Base-by-base conservation (phyloP, 2,888 invertebrate species). In the Ganaspis brasiliensis region DNA sequence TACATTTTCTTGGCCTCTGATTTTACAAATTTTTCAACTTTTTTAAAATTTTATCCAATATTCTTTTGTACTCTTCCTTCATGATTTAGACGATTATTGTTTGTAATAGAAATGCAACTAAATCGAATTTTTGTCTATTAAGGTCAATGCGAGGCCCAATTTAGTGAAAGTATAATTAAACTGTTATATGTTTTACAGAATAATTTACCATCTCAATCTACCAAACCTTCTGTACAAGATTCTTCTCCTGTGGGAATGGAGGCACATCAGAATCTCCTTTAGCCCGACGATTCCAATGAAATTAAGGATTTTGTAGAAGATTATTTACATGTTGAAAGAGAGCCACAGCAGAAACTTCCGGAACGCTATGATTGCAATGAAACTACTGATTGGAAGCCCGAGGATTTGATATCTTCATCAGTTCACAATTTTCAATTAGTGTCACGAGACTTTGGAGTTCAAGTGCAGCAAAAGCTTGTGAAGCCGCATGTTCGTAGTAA, bases 401-500 rank as follows among this genome's bases (percentile, higher is more conserved):
- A 40, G 1, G 4, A 40, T 40, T 40, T 9, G 1, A 40, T 8
- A 40, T 40, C 40, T 40, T 12, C 10, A 12, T 40, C 40, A 10
- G 12, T 12, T 10, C 40, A 56, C 1, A 56, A 21, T 56, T 56
- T 16, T 21, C n/a, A 2, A 21, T 9, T 9, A 21, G 2, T 56
- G 35, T 26, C 35, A 3, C 61, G 61, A 3, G 14, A 26, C 9
- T 24, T 61, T 61, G 61, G 61, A 16, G 61, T 61, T 12, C 61
- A 61, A 61, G 24, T 61, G 4, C 26, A n/a, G 12, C 19, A 61
- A 26, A 61, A 26, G 5, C n/a, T 61, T 5, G 24, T 21, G 26
- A 61, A 61, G 35, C 24, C 26, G 1, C 61, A 61, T 61, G 16
- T 61, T 61, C 61, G 61, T 4, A 61, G 61, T 9, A 21, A 40